Conservation (phyloP, 2,113 vertebrate genomes). For the Gallinago media region DNA sequence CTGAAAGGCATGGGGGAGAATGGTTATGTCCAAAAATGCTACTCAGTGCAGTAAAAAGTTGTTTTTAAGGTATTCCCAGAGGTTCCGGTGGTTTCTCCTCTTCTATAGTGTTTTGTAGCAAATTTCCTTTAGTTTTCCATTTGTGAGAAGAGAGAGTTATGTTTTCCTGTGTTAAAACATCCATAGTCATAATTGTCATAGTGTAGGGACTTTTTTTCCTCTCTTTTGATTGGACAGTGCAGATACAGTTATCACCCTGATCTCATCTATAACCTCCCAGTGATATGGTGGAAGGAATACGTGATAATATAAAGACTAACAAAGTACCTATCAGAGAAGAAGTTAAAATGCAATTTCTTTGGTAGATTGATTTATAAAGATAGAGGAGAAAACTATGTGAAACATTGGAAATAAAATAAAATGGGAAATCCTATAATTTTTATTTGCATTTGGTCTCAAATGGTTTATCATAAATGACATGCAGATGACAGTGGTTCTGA, state of each 20-base stretch:
- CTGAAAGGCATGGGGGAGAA: not conserved
- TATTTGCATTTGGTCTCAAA: not conserved
- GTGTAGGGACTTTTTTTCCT: not conserved
- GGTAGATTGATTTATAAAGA: not conserved
- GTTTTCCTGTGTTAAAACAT: not conserved
- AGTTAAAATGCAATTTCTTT: not conserved
- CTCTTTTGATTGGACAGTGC: not conserved
- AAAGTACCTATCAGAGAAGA: not conserved
- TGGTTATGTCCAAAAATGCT: accelerated
- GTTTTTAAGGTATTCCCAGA: not conserved
- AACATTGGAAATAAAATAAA: not conserved
- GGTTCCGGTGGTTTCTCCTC: not conserved
- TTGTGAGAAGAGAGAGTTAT: not conserved
- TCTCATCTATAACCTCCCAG: not conserved
- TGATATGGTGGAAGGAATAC: not conserved
- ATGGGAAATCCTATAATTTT: not conserved
- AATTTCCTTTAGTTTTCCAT: not conserved
- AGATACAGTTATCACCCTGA: not conserved
- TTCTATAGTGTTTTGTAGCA: not conserved
- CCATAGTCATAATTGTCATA: not conserved
- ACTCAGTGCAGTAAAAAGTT: not conserved
- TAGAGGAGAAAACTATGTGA: not conserved
- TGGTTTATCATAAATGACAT: not conserved
- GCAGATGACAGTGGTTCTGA: not conserved
- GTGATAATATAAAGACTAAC: not conserved